phyloP scores from a whole-genome alignment of 1,140 invertebrate genomes.

The Brachionus rotundiformis region DNA sequence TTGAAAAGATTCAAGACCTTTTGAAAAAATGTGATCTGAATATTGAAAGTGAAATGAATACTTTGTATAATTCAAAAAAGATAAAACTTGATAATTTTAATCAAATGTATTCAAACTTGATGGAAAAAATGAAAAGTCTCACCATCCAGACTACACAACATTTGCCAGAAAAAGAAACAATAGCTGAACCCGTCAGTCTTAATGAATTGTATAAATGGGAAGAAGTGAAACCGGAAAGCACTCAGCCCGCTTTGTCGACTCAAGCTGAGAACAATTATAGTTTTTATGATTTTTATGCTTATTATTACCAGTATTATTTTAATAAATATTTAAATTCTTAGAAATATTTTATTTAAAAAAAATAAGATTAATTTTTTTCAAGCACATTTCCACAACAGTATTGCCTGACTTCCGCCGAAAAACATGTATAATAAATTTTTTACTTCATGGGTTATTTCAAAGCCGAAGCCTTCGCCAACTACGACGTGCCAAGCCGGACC shows the following conservation, averaged over 20 bases:
- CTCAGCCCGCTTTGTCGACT: neutral
- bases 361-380: slow-evolving; percentile 54
- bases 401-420: slow-evolving; percentile 83
- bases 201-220: slow-evolving; percentile 46
- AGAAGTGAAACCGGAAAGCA: neutral
- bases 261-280: neutral
- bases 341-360: slow-evolving; percentile 22
- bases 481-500: slow-evolving; percentile 87
- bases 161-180: neutral
- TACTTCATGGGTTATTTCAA: slow-evolving; percentile 84
- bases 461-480: slow-evolving; percentile 89
- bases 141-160: neutral
- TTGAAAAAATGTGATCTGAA: neutral
- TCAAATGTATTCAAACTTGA: neutral
- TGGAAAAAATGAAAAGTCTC: neutral
- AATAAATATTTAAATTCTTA: slow-evolving; percentile 43
- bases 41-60: neutral
- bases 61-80: neutral
- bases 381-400: slow-evolving; percentile 85
- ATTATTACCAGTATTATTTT: slow-evolving; percentile 37
- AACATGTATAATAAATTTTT: slow-evolving; percentile 87
- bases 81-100: neutral
- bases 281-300: neutral
- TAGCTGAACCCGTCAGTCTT: neutral
- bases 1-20: neutral